A percentile compares a stretch with the other conserved stretches of the same genome.
Evolutionary conservation across 2,113 vertebrate species (phyloP).

Genomic region (Scomber colias): DNA sequence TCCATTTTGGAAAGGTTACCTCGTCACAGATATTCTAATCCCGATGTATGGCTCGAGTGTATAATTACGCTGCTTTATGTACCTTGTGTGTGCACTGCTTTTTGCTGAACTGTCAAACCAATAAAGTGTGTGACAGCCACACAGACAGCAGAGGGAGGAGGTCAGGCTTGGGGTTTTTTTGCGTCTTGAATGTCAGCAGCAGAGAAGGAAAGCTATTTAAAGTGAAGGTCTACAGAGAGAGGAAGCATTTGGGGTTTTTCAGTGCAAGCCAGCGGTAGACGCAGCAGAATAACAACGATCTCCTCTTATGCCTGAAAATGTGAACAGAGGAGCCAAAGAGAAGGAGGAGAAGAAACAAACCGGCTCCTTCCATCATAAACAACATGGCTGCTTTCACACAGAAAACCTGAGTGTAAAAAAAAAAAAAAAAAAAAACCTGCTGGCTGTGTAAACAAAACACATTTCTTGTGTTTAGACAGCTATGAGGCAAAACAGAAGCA

Average conservation of each 20-base stretch:
- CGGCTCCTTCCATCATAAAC: conserved; percentile 27
- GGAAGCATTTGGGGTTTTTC: conserved; percentile 30
- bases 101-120: conserved; percentile 6
- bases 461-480: conserved; percentile 28
- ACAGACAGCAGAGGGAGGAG: conserved; percentile 28
- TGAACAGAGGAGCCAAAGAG: neutral
- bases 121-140: conserved; percentile 24
- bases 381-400: conserved; percentile 48
- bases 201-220: conserved; percentile 43
- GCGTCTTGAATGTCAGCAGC: conserved; percentile 39
- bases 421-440: neutral
- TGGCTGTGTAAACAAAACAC: conserved; percentile 31
- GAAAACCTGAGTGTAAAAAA: neutral
- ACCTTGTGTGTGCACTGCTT: neutral
- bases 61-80: conserved; percentile 15
- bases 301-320: conserved; percentile 6
- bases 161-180: conserved; percentile 22
- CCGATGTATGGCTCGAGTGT: neutral
- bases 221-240: conserved; percentile 37
- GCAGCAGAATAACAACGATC: conserved; percentile 29
- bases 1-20: conserved; percentile 61
- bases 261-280: neutral
- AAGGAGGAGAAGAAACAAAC: conserved; percentile 16
- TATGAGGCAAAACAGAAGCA: conserved; percentile 3
- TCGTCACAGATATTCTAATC: conserved; percentile 23